Conservation (phyloP, 2,113 vertebrate species). For the Charadrius vociferus region DNA sequence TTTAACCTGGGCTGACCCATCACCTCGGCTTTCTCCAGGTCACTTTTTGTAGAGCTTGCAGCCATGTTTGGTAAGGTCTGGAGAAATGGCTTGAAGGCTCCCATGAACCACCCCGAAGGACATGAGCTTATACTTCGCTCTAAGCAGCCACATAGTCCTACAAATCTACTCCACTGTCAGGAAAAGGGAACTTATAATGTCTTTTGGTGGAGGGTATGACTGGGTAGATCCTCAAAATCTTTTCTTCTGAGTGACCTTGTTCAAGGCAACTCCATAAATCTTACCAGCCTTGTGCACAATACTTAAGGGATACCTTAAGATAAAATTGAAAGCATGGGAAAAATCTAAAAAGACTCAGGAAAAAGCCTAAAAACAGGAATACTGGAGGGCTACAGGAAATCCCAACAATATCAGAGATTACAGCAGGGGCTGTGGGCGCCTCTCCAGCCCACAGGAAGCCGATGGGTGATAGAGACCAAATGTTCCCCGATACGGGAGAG, state of each 20-base stretch:
- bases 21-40: neutral
- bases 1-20: neutral
- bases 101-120: neutral
- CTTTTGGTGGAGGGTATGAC: neutral
- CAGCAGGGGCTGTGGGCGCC: neutral
- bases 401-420: constrained; percentile 52
- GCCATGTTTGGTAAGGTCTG: neutral
- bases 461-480: constrained; percentile 43
- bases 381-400: constrained; percentile 30
- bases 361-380: neutral
- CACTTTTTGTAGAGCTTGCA: neutral
- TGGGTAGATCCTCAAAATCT: neutral
- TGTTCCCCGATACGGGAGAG: neutral
- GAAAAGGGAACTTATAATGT: neutral
- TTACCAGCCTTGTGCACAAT: neutral
- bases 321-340: neutral
- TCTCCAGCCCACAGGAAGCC: constrained; percentile 35
- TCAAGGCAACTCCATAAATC: neutral
- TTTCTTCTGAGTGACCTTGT: neutral
- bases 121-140: neutral
- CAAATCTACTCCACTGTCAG: neutral
- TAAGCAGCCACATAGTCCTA: neutral
- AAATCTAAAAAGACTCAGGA: neutral
- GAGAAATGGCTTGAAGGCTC: neutral
- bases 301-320: neutral